Base-by-base conservation (phyloP, 1,140 invertebrate genomes). In the Drosophila ercepeae region DNA sequence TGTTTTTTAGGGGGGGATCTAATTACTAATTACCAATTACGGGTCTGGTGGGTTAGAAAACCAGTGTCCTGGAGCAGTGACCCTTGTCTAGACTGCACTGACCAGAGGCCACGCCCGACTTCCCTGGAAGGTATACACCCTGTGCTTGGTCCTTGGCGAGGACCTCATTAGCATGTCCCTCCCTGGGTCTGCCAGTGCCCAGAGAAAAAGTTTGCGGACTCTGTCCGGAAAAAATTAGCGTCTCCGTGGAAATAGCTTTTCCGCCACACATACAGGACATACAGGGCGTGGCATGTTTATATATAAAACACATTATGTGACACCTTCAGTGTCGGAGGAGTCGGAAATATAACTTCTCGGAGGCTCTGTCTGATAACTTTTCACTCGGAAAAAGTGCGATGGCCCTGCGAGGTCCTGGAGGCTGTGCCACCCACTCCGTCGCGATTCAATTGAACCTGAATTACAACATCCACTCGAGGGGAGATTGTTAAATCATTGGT, bases 211-310 rank as follows among this genome's bases (percentile, higher is more conserved):
- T 48, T 11, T 18, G 14, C 14, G 53, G 29, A 39, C 53, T n/a
- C 14, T 29, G 53, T 63, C 27, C 14, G 11, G 60, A 34, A 59
- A 44, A 79, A 74, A 58, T 69, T 74, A 74, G 55, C 78, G 52
- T 64, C 78, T 69, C 64, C 78, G 76, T 82, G 77, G 49, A 76
- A 81, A 82, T 77, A 77, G 82, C 59, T 82, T 82, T 74, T 70
- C 36, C 57, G 42, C 58, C 53, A 19, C 14, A 23, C 0, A 54
- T n/a, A 42, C 14, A n/a, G n/a, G n/a, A n/a, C n/a, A n/a, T n/a
- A n/a, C 4, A 21, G 8, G 39, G 16, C 14, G 39, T 42, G 39
- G 16, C 16, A 18, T 42, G 6, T 29, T 42, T 13, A 16, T n/a
- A n/a, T n/a, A n/a, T n/a, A n/a, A n/a, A n/a, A n/a, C n/a, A n/a